A percentile compares a stretch with the other conserved stretches of the same genome.
phyloP scores from a whole-genome alignment of 2,113 vertebrate genomes.

The Oenanthe melanoleuca region DNA sequence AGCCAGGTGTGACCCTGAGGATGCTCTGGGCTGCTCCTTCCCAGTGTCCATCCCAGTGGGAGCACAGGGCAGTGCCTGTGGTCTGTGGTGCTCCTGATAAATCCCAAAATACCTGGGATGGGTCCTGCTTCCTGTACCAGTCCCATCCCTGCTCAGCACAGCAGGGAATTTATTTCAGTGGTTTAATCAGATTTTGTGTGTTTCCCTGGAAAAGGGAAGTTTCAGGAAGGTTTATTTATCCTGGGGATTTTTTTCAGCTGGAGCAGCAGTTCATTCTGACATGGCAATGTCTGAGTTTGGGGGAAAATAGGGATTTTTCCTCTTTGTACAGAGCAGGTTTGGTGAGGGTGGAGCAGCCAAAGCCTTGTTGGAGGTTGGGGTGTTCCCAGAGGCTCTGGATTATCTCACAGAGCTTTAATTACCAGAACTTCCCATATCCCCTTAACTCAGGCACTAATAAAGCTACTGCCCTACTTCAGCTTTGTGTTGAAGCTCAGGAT shows the following conservation, averaged over 20 bases:
- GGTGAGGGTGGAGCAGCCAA: background rate
- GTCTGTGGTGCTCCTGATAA: background rate
- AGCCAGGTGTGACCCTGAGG: background rate
- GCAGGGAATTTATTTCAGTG: background rate
- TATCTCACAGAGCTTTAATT: background rate
- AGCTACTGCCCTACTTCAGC: background rate
- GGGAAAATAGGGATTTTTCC: background rate
- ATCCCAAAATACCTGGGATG: background rate
- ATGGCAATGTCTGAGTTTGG: accelerated
- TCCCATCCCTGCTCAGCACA: background rate
- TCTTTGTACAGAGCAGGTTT: background rate
- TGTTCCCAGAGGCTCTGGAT: background rate
- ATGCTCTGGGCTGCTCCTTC: background rate
- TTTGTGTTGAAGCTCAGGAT: background rate
- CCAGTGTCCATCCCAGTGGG: background rate
- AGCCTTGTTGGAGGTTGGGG: background rate
- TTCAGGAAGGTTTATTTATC: background rate
- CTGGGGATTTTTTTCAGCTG: background rate
- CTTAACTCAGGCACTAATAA: background rate
- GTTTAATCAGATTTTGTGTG: background rate
- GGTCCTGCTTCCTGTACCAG: background rate
- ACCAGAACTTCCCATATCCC: background rate
- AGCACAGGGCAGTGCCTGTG: background rate
- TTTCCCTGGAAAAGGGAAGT: background rate
- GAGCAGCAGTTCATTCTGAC: background rate